Percentiles rank a stretch among this genome's conserved stretches.
Conservation (phyloP, 2,797 vertebrate species). For the Myiothlypis coronata region DNA sequence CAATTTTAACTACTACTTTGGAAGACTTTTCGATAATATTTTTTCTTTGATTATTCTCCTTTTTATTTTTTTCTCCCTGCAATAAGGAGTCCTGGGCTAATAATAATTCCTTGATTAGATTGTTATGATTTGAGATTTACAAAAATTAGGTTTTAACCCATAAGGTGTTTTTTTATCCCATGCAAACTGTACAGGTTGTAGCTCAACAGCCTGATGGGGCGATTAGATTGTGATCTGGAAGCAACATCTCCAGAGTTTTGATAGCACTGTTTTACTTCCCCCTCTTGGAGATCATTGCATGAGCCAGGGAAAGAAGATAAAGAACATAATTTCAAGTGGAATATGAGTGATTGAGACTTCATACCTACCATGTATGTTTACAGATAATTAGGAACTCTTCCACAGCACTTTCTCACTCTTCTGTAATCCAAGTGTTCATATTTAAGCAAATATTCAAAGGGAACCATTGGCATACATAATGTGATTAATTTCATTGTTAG, state of each 20-base stretch:
- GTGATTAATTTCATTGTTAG: background rate
- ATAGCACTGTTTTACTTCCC: background rate
- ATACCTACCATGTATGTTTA: background rate
- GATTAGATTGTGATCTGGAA: background rate
- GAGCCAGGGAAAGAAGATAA: background rate
- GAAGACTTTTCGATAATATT: background rate
- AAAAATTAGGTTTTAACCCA: background rate
- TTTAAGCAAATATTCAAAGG: background rate
- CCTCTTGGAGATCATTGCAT: background rate
- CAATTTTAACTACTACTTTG: background rate
- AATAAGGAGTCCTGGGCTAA: background rate
- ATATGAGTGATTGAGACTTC: background rate
- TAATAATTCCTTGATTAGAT: background rate
- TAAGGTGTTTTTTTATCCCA: background rate
- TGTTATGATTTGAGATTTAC: background rate
- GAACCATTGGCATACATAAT: background rate
- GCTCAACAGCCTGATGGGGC: background rate
- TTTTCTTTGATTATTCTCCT: background rate
- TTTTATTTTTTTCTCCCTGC: too few relatives aligned
- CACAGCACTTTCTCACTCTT: background rate
- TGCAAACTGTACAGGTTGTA: background rate
- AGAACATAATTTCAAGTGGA: background rate
- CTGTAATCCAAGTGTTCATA: background rate
- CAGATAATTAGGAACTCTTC: background rate
- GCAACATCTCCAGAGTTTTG: background rate